Conservation (phyloP, 2,797 vertebrate genomes). For the Enteromius trimaculatus region DNA sequence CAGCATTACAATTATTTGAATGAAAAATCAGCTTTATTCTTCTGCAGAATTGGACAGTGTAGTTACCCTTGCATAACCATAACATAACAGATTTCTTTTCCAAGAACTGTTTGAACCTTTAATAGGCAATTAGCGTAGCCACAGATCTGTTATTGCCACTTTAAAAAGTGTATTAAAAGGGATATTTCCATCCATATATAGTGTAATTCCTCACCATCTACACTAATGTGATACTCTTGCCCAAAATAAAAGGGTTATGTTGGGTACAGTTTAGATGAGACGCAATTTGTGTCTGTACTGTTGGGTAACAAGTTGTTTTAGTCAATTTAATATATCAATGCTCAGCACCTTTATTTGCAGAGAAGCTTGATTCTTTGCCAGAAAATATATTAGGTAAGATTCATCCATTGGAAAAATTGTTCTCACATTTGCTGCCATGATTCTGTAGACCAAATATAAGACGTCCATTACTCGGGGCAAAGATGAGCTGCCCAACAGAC, state of each 20-base stretch:
- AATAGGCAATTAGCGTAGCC: background rate
- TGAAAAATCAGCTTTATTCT: background rate
- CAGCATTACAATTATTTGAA: background rate
- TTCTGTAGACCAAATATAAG: background rate
- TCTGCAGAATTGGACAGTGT: background rate
- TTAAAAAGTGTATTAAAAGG: background rate
- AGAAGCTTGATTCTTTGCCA: background rate
- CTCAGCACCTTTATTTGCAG: background rate
- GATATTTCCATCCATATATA: background rate
- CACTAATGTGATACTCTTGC: background rate
- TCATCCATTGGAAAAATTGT: background rate
- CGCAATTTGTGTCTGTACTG: background rate
- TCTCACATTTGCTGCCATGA: background rate
- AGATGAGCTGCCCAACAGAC: slow-evolving; percentile 21
- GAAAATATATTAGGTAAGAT: background rate
- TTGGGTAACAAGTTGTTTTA: background rate
- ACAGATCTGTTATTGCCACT: background rate
- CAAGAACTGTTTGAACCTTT: background rate
- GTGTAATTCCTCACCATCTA: background rate
- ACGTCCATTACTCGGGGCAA: background rate
- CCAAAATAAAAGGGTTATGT: background rate
- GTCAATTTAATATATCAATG: background rate
- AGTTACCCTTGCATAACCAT: too few species aligned
- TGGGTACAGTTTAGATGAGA: background rate
- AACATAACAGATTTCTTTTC: too few species aligned